Conservation (phyloP, 2,797 vertebrate genomes). For the Tolypeutes matacus region DNA sequence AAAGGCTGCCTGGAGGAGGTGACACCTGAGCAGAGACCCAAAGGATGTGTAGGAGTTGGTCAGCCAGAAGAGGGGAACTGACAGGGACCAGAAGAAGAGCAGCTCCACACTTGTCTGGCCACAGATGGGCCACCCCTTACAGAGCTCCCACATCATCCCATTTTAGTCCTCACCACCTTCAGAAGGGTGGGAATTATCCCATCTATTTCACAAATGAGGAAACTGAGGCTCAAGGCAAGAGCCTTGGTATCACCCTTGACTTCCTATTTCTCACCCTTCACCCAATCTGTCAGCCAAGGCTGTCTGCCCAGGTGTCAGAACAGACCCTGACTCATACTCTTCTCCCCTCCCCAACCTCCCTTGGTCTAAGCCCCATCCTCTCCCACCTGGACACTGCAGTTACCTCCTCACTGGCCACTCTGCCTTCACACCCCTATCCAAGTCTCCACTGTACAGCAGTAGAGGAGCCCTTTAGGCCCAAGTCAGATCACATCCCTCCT, state of each 20-base stretch:
- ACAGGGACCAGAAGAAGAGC: neutral
- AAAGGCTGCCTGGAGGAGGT: neutral
- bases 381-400: neutral
- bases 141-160: neutral
- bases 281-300: neutral
- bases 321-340: neutral
- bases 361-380: neutral
- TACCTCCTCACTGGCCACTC: neutral
- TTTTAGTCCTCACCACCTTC: neutral
- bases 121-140: neutral
- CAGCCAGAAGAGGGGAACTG: neutral
- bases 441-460: neutral
- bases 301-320: neutral
- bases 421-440: no score
- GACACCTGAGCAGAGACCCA: neutral
- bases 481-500: neutral
- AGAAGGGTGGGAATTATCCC: neutral
- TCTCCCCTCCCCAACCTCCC: neutral
- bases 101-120: neutral
- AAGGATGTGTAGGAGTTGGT: neutral
- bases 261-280: neutral
- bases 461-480: neutral
- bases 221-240: neutral
- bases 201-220: conserved; percentile 15
- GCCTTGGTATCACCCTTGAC: neutral